Evolutionary conservation across 2,888 invertebrate species (phyloP).

Genomic region (Watsonalla cultraria): DNA sequence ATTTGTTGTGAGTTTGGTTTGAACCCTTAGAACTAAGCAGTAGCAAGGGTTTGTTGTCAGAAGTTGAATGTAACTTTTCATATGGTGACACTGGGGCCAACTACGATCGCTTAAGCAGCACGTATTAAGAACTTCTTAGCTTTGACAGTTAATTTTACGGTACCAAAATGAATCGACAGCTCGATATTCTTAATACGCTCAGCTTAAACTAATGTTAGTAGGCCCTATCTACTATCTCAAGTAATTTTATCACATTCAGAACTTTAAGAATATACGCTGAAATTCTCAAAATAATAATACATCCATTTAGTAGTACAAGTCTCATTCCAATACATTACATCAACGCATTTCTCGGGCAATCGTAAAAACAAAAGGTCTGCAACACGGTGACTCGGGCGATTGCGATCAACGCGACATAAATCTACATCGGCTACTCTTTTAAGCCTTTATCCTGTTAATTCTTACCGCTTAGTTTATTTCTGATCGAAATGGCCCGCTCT

Average conservation of each 20-base stretch:
- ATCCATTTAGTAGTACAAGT: conserved; percentile 17
- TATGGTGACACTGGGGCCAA: too few species aligned
- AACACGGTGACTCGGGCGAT: conserved; percentile 69
- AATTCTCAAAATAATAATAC: conserved; percentile 7
- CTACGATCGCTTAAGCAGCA: too few species aligned
- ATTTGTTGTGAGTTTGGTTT: background rate
- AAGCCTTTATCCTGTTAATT: conserved; percentile 78
- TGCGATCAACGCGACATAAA: conserved; percentile 76
- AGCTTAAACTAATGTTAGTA: too few species aligned
- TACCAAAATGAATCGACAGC: too few species aligned
- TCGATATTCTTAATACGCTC: too few species aligned
- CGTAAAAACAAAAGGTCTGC: conserved; percentile 58
- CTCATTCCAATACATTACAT: conserved; percentile 36
- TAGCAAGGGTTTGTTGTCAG: too few species aligned
- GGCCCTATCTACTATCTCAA: too few species aligned
- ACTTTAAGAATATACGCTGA: background rate
- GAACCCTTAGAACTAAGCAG: too few species aligned
- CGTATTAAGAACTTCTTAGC: too few species aligned
- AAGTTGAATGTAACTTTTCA: too few species aligned
- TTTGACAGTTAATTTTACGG: too few species aligned
- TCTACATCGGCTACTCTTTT: conserved; percentile 77
- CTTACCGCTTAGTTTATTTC: conserved; percentile 78
- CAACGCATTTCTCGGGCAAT: conserved; percentile 44
- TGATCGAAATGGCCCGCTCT: conserved; percentile 70
- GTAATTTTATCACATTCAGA: too few species aligned